A percentile compares a stretch with the other conserved stretches of the same genome.
Evolutionary conservation across 2,888 invertebrate genomes (phyloP).

Genomic region (Chloroclysta siterata): DNA sequence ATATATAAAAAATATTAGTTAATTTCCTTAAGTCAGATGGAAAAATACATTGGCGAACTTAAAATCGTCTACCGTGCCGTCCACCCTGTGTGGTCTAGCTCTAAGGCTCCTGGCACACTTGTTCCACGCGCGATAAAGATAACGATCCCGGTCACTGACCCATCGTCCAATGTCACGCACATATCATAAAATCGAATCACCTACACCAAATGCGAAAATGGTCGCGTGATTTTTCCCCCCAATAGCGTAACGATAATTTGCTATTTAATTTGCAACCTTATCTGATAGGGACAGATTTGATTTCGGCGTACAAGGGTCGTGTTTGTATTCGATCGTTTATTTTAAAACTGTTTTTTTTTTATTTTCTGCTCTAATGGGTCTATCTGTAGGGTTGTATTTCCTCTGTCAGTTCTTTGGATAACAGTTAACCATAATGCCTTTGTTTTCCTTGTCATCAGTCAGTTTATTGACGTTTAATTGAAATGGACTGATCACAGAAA

Average conservation of each 20-base stretch:
- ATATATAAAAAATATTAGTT: too few species aligned
- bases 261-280: conserved; percentile 7
- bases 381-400: conserved; percentile 10
- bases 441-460: conserved; percentile 29
- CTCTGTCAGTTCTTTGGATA: neutral
- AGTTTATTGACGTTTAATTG: conserved; percentile 48
- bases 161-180: conserved; percentile 43
- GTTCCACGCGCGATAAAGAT: conserved; percentile 26
- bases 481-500: conserved; percentile 47
- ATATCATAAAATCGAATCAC: conserved; percentile 37
- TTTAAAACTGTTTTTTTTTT: neutral
- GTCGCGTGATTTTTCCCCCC: conserved; percentile 17
- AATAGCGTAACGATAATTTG: neutral
- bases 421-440: conserved; percentile 44
- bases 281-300: neutral
- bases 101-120: neutral
- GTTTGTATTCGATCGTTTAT: conserved; percentile 3
- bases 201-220: conserved; percentile 27
- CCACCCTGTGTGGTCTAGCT: too few species aligned
- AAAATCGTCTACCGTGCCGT: too few species aligned
- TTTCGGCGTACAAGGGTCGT: neutral
- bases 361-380: neutral
- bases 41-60: too few species aligned
- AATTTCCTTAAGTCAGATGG: too few species aligned
- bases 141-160: conserved; percentile 39